Evolutionary conservation across 2,113 vertebrate genomes (phyloP), one percentile per base, ranked within the genome.

Genomic region (Felis chaus): DNA sequence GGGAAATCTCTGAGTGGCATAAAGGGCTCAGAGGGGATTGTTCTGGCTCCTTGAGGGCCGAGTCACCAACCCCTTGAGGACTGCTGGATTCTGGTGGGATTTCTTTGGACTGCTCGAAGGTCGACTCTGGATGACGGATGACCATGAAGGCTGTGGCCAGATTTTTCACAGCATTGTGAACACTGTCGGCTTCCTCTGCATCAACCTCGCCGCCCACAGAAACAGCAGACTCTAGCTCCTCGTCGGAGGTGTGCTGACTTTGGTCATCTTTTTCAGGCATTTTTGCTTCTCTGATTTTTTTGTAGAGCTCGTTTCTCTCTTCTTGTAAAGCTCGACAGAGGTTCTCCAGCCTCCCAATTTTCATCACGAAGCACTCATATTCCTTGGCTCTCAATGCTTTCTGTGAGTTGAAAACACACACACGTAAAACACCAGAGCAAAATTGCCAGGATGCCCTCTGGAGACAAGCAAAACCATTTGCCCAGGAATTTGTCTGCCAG

Each of bases 271-370:
- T 96, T 2, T 97, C 97, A 15, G 97, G 53, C 36, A 94, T 33
- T 76, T 99, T 99, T 3, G 99, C 99, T 5, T 99, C 99, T 98
- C 99, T 99, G 94, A 99, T 99, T 98, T 99, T 99, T 80, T 98
- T 98, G 65, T 99, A 99, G 45, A 99, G 98, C 95, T 99, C 98
- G 1, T 98, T 99, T 89, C 99, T 99, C 98, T 99, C 99, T 12
- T 99, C 99, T 97, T 99, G 99, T 63, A 99, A 98, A 23, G 99
- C 99, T 39, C 99, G 99, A 33, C 99, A 99, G 55, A 99, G 98
- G 41, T 99, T 99, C 98, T 99, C 99, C 95, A 99, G 97, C 94
- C 99, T 99, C 86, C 99, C 99, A n/a, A 99, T 99, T 99, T 99
- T 99, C 98, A 99, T 95, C 83, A 99, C 94, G 0, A 99, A 99